These are phyloP conservation scores for Bombyx huttoni DNA, from an alignment of 2,888 invertebrate species.

Conservation along the genomic window DNA sequence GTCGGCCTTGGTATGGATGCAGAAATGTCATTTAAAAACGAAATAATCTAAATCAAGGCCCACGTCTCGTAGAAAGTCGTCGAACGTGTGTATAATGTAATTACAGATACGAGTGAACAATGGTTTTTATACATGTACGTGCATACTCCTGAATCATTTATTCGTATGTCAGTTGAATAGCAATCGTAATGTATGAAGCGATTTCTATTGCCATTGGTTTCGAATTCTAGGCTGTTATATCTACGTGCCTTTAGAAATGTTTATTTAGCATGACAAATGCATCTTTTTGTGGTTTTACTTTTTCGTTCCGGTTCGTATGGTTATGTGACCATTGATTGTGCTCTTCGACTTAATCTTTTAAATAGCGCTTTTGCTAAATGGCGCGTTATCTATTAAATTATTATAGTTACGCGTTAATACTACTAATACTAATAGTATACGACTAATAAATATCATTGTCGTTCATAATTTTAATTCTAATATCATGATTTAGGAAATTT, in stretches of 20 bases:
- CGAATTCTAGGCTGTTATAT: background rate
- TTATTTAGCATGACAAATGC: background rate
- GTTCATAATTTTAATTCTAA: too few relatives aligned
- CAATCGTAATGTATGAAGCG: background rate
- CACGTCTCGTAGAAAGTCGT: constrained; percentile 2
- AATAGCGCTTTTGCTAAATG: too few relatives aligned
- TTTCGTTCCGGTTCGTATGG: background rate
- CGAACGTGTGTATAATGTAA: background rate
- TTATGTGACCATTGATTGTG: background rate
- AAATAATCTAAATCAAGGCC: background rate
- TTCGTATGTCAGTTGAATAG: background rate
- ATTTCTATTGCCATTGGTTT: background rate
- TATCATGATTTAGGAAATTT: too few relatives aligned
- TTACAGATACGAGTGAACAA: background rate
- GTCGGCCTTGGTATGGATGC: constrained; percentile 1
- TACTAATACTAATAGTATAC: too few relatives aligned
- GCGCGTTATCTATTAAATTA: too few relatives aligned
- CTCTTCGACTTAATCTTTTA: too few relatives aligned
- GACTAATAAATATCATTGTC: too few relatives aligned
- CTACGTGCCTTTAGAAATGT: background rate
- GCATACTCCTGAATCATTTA: too few relatives aligned
- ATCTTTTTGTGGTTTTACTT: background rate
- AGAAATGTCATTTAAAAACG: background rate
- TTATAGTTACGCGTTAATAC: too few relatives aligned
- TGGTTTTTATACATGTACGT: background rate